Conservation (phyloP, 2,113 vertebrate genomes). For the Dasypus novemcinctus region DNA sequence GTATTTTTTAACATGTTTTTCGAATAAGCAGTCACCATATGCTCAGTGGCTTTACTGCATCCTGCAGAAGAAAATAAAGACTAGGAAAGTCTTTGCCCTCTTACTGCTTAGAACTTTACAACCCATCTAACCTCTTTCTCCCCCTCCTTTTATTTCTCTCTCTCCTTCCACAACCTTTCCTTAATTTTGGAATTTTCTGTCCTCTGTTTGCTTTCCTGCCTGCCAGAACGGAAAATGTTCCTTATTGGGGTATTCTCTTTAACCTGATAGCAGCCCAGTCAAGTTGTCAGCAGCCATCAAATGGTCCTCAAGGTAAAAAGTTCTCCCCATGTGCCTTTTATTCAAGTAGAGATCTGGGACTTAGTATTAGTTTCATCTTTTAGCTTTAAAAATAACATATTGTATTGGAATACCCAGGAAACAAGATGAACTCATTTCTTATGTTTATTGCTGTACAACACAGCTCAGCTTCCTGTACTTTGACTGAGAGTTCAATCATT, state of each 20-base stretch:
- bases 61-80: neutral
- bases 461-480: neutral
- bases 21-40: neutral
- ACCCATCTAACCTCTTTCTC: neutral
- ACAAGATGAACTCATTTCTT: neutral
- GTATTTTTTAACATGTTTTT: constrained; percentile 18
- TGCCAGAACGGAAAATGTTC: neutral
- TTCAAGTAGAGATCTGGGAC: neutral
- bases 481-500: neutral
- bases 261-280: neutral
- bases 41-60: neutral
- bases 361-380: neutral
- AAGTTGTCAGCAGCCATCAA: neutral
- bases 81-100: neutral
- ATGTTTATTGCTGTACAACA: neutral
- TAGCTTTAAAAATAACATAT: constrained; percentile 8
- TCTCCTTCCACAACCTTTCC: neutral
- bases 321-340: neutral
- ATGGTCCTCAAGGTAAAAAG: neutral
- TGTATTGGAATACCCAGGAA: neutral
- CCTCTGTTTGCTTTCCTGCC: neutral
- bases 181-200: neutral
- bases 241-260: neutral
- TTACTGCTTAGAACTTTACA: neutral
- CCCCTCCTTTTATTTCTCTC: neutral